Evolutionary conservation across 2,888 invertebrate species (phyloP), one percentile per base, ranked within the genome.

Genomic region (Ichneumoninae sp.): DNA sequence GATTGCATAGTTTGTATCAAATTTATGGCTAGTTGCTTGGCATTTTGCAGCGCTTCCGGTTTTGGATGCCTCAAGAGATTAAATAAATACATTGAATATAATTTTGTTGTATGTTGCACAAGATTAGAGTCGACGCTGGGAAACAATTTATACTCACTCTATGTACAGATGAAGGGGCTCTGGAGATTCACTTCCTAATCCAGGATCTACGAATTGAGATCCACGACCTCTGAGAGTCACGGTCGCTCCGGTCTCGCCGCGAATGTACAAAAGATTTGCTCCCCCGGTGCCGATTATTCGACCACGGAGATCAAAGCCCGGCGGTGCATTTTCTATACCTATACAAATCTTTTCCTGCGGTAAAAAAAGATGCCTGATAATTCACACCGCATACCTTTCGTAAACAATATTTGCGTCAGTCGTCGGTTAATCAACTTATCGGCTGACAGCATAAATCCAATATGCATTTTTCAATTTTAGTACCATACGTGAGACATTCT

Each of bases 141-240:
- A 13, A 63, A 60, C 40, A 7, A 52, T 44, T 54, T 19, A 10
- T 13, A 83, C 95, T 94, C 92, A 96, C 95, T 97, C 97, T 88
- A 97, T 94, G 88, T 96, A 96, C 88, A 97, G 95, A 94, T 97
- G 97, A 90, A 97, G 94, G 1, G 97, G 97, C 91, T 97, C 97
- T 83, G 95, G 95, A 30, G 95, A 95, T 93, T 96, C 96, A 74
- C 94, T 91, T 47, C 95, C 96, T 81, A 95, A 94, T 63, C 92
- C 93, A 4, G 95, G 94, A 88, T 96, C 96, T 26, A 95, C 92
- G 90, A 95, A 95, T 36, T 95, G 95, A 0, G 96, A 96, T 85
- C 97, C 97, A 87, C 95, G 95, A 69, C 96, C 96, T 90, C 97
- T 95, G 86, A 97, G 94, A 13, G 96, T 96, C 52, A 97, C 96